phyloP scores from a whole-genome alignment of 2,797 vertebrate genomes.

The Bovichtus diacanthus region DNA sequence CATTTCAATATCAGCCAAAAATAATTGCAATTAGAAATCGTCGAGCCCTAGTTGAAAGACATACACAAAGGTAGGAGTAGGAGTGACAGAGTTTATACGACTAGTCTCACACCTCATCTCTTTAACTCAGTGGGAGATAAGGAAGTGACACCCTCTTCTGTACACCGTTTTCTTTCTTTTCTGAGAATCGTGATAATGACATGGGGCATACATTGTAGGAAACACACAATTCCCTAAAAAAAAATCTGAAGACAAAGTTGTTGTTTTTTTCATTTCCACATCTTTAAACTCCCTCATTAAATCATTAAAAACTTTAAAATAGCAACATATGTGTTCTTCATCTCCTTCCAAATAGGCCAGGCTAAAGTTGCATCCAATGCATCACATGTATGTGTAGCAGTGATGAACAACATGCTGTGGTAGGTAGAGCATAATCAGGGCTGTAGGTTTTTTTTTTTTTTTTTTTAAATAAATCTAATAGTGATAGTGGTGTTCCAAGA shows the following conservation, averaged over 20 bases:
- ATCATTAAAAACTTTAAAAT: neutral
- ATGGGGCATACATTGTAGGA: neutral
- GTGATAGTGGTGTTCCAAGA: neutral
- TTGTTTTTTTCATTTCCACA: too few relatives aligned
- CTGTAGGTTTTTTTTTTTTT: neutral
- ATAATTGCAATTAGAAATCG: too few relatives aligned
- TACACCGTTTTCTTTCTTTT: neutral
- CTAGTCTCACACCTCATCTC: neutral
- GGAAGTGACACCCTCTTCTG: neutral
- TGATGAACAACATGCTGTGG: neutral
- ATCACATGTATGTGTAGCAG: neutral
- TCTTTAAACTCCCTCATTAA: too few relatives aligned
- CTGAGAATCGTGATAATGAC: neutral
- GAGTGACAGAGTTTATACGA: neutral
- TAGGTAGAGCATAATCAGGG: neutral
- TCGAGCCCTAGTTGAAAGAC: too few relatives aligned
- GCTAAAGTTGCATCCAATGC: neutral
- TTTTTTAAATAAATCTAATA: neutral
- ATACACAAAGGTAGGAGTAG: neutral
- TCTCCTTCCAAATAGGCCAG: neutral
- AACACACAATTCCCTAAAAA: neutral
- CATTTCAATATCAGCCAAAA: too few relatives aligned
- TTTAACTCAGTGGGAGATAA: neutral
- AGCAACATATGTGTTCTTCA: neutral
- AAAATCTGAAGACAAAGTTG: neutral